Evolutionary conservation across 2,888 invertebrate genomes (phyloP), one percentile per base, ranked within the genome.

Genomic region (Chymomyza amoena): DNA sequence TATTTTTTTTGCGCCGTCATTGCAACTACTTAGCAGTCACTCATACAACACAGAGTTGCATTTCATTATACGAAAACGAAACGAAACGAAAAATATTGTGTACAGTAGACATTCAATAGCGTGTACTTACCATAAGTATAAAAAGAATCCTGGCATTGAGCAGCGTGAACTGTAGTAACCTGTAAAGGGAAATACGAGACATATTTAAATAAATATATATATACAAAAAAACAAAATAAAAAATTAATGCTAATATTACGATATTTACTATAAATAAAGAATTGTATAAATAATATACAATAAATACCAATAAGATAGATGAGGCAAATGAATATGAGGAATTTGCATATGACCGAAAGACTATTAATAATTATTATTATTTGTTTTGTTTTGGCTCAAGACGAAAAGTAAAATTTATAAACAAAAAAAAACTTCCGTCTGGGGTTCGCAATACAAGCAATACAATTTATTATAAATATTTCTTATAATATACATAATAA

Each of bases 111-210:
- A 52, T n/a, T 10, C n/a, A 13, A 54, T 13, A 6, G 36, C 0
- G 2, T 3, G 9, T 61, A 93, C 95, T 95, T 91, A 96, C 96
- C 95, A 95, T 95, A 94, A 95, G 95, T 95, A 95, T 95, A 95
- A 95, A 95, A 95, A 95, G 95, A 95, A 95, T 95, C 95, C 95
- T 95, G 93, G 95, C 95, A 95, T 95, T 95, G 95, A 95, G 95
- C 95, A 95, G 95, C 95, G 95, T 95, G 95, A 95, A 95, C 95
- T 95, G 95, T 95, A 95, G 95, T 95, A 95, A 95, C 96, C 96
- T 96, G 94, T 61, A 91, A 89, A 28, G 25, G 28, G 13, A 64
- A 64, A 64, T 18, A 56, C 62, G 76, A 61, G 69, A 61, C 69
- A 69, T 76, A 69, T 32, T 63, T 67, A 56, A 54, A 64, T 45